Base-by-base conservation (phyloP, 2,113 vertebrate species). In the Pterocles orientalis region DNA sequence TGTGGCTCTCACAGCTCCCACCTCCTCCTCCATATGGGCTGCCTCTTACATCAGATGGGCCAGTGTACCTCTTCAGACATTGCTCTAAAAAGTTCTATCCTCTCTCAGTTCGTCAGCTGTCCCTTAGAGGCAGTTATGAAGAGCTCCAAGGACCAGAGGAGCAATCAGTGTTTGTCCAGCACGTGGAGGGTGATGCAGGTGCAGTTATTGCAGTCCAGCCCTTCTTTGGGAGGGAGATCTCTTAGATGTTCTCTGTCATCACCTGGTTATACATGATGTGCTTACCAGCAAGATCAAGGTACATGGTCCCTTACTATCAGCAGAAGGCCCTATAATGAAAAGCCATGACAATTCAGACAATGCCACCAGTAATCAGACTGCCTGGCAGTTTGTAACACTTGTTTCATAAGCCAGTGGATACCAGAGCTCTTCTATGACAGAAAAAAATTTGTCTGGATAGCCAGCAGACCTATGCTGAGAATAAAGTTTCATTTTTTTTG, bases 261-360 rank as follows among this genome's bases (percentile, higher is more conserved):
- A 47, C 18, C 24, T 82, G n/a, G 6, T 87, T 47, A 15, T 9
- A 21, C 6, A 14, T 15, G 33, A 88, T 43, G 56, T 53, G 28
- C 17, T 62, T 36, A n/a, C 43, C 28, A 71, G 39, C 20, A 90
- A 65, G 66, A 87, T 18, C 47, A 77, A 62, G 43, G 53, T 43
- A 29, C 0, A 3, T 0, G 0, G 17, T 50, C 19, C 28, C 65
- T n/a, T 12, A 3, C 15, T 31, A 36, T 58, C 57, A 83, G 24
- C 9, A 61, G 39, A 25, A 77, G 18, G 28, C 33, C 31, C 21
- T 78, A 28, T 1, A 4, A 19, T 56, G 45, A 17, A n/a, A 64
- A 89, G 21, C 48, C 51, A 25, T 31, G 28, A 69, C 9, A 60
- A 36, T 47, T 69, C 48, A 87, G 61, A 82, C 33, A 86, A 28